These are phyloP conservation scores for Denticeps clupeoides DNA, from an alignment of 2,797 vertebrate genomes.

Conservation along the genomic window DNA sequence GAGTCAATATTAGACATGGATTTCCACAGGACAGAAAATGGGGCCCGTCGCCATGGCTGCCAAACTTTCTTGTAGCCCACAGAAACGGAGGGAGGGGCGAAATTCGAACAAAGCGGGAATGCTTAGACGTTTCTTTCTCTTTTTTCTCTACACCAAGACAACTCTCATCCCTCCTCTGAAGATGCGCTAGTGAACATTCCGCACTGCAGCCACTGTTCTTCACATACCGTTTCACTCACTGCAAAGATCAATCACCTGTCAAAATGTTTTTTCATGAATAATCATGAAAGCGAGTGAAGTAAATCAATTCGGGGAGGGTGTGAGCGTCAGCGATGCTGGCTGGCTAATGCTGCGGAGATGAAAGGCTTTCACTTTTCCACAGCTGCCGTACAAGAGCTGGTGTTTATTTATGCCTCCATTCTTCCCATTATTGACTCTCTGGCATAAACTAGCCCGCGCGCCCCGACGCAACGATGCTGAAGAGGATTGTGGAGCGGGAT, in stretches of 20 bases:
- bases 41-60: conserved; percentile 36
- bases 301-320: conserved; percentile 1
- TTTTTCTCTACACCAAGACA: too few relatives aligned
- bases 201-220: too few relatives aligned
- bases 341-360: too few relatives aligned
- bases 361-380: neutral
- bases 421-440: conserved; percentile 8
- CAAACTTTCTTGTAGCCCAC: conserved; percentile 35
- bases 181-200: too few relatives aligned
- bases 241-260: conserved; percentile 1
- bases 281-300: conserved; percentile 1
- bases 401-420: neutral
- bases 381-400: neutral
- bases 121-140: too few relatives aligned
- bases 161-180: too few relatives aligned
- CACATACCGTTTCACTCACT: neutral
- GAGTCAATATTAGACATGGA: conserved; percentile 62
- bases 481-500: conserved; percentile 15
- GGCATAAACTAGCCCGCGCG: conserved; percentile 10
- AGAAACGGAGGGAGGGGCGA: neutral
- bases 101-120: neutral
- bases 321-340: too few relatives aligned
- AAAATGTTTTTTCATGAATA: neutral
- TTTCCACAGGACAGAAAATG: conserved; percentile 50
- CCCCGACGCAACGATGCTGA: conserved; percentile 5